Evolutionary conservation across 2,797 vertebrate genomes (phyloP).

Genomic region (Phalanger gymnotis): DNA sequence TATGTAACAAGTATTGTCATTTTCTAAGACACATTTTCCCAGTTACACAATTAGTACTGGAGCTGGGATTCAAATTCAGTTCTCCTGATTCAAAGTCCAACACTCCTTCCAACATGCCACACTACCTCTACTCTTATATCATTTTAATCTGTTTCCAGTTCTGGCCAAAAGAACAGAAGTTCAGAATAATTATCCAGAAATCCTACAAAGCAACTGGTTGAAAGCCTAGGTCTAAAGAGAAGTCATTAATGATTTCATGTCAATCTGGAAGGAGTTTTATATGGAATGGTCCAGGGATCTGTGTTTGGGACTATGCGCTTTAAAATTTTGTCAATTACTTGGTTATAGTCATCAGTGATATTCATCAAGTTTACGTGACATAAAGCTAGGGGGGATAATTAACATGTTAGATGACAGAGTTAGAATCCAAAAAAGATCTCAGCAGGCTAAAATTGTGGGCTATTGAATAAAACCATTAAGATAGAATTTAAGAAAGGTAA

Average conservation of each 20-base stretch:
- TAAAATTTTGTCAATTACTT: not conserved
- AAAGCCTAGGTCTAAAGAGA: not conserved
- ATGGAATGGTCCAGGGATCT: not conserved
- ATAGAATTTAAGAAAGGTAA: not conserved
- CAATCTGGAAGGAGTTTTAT: not conserved
- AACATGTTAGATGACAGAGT: not conserved
- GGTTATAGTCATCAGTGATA: not conserved
- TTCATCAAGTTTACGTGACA: not conserved
- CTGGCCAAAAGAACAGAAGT: not conserved
- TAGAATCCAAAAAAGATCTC: not conserved
- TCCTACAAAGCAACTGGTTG: not conserved
- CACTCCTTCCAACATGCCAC: not conserved
- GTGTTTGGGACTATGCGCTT: not conserved
- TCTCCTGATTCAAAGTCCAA: not conserved
- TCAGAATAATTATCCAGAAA: not conserved
- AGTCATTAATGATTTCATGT: not conserved
- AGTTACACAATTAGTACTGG: not conserved
- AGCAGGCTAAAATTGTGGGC: not conserved
- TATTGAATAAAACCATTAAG: not conserved
- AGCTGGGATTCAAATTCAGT: not conserved
- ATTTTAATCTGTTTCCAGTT: not conserved
- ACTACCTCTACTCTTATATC: not conserved
- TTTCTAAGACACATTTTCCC: not conserved
- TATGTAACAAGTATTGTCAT: not conserved
- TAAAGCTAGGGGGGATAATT: not conserved